Conservation (phyloP, 2,113 vertebrate genomes). For the Lasiurus borealis region DNA sequence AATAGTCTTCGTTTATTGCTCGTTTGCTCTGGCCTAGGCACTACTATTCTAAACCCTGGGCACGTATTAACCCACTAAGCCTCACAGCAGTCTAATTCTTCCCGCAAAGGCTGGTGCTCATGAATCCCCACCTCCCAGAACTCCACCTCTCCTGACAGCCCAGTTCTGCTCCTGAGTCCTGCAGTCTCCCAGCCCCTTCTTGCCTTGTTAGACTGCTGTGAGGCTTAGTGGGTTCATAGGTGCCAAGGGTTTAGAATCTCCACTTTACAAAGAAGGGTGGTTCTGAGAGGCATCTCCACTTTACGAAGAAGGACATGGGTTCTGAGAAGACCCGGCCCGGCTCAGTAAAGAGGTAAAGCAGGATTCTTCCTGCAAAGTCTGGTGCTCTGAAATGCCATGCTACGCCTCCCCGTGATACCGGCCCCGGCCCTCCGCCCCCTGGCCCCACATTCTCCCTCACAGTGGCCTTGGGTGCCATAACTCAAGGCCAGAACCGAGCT, state of each 20-base stretch:
- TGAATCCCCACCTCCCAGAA: not conserved
- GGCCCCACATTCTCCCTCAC: accelerated
- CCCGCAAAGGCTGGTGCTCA: too few relatives aligned
- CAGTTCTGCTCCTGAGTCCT: not conserved
- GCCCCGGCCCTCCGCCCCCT: accelerated
- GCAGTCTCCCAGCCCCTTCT: not conserved
- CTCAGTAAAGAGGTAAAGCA: not conserved
- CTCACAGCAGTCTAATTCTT: not conserved
- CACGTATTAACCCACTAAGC: not conserved
- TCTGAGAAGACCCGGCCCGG: not conserved
- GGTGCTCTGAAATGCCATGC: not conserved
- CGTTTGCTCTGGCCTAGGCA: not conserved
- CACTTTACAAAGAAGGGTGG: too few relatives aligned
- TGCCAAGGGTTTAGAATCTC: too few relatives aligned
- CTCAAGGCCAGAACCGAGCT: not conserved
- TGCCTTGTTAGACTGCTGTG: too few relatives aligned
- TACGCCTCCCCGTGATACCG: accelerated
- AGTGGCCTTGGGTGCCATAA: not conserved
- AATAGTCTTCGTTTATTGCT: not conserved
- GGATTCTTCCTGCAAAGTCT: not conserved
- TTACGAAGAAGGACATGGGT: not conserved
- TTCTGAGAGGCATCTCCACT: not conserved
- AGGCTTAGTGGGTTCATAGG: too few relatives aligned
- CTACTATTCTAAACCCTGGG: not conserved
- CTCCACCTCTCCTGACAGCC: not conserved